Conservation (phyloP, 2,888 invertebrate species). For the Chymomyza caudatula region DNA sequence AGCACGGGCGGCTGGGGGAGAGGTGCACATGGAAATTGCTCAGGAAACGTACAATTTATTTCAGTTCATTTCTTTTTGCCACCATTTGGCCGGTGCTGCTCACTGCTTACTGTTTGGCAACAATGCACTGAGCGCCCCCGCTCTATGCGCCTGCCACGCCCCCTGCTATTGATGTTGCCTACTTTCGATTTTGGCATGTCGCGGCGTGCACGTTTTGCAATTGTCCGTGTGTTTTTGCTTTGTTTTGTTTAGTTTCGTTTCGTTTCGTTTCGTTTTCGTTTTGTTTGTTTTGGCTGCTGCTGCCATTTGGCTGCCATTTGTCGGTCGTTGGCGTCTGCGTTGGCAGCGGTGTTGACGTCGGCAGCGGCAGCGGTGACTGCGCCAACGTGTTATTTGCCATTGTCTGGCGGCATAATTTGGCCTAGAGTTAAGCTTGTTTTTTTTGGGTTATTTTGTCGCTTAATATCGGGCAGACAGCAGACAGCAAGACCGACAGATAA, state of each 20-base stretch:
- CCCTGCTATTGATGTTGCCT: constrained; percentile 60
- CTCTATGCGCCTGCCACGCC: constrained; percentile 18
- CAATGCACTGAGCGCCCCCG: constrained; percentile 4
- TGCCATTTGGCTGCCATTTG: constrained; percentile 50
- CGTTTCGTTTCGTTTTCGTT: constrained; percentile 50
- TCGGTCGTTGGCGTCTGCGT: constrained; percentile 60
- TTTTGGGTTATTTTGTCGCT: constrained; percentile 44
- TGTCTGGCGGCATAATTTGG: constrained; percentile 63
- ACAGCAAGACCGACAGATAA: not conserved
- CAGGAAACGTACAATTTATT: constrained; percentile 73
- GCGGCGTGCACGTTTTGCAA: constrained; percentile 60
- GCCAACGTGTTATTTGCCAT: constrained; percentile 27
- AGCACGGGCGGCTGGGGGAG: not conserved
- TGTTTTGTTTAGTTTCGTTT: constrained; percentile 3
- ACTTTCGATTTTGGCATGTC: constrained; percentile 71
- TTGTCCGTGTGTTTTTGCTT: constrained; percentile 44
- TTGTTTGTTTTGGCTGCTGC: constrained; percentile 50
- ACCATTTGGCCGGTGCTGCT: constrained; percentile 39
- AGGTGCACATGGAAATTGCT: constrained; percentile 62
- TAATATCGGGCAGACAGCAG: too few species aligned
- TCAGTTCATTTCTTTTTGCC: constrained; percentile 69
- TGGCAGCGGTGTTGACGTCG: not conserved
- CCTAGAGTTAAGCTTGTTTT: constrained; percentile 35
- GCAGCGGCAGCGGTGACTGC: not conserved
- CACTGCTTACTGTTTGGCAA: not conserved